These are phyloP conservation scores for Tachysurus fulvidraco DNA, from an alignment of 2,113 vertebrate genomes.

Conservation along the genomic window DNA sequence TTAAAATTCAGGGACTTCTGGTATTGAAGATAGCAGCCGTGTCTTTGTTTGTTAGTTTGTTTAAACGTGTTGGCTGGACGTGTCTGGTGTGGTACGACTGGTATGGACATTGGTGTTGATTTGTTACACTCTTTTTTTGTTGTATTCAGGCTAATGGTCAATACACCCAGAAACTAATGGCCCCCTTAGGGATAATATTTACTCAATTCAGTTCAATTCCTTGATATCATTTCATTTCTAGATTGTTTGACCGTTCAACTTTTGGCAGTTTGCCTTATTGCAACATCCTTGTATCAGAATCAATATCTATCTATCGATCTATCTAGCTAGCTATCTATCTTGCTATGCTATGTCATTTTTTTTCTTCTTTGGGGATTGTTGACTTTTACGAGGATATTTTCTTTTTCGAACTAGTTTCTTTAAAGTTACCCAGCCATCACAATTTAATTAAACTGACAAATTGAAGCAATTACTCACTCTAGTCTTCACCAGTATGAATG, in stretches of 20 bases:
- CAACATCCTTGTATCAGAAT: not conserved
- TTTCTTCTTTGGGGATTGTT: not conserved
- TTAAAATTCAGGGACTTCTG: conserved; percentile 5
- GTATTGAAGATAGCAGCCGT: not conserved
- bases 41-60: not conserved
- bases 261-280: conserved; percentile 1
- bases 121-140: not conserved
- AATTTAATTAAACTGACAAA: conserved; percentile 19
- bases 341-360: not conserved
- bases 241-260: not conserved
- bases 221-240: not conserved
- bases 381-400: not conserved
- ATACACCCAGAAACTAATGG: not conserved
- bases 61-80: not conserved
- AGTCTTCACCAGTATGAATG: not conserved
- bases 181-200: not conserved
- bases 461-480: conserved; percentile 18
- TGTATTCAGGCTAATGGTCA: not conserved
- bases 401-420: not conserved
- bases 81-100: not conserved
- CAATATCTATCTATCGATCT: too few relatives aligned
- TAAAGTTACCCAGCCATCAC: conserved; percentile 1
- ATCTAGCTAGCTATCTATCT: too few relatives aligned
- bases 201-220: not conserved
- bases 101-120: not conserved